These are phyloP conservation scores for Cepaea nemoralis DNA, from an alignment of 1,140 invertebrate genomes.

Conservation along the genomic window DNA sequence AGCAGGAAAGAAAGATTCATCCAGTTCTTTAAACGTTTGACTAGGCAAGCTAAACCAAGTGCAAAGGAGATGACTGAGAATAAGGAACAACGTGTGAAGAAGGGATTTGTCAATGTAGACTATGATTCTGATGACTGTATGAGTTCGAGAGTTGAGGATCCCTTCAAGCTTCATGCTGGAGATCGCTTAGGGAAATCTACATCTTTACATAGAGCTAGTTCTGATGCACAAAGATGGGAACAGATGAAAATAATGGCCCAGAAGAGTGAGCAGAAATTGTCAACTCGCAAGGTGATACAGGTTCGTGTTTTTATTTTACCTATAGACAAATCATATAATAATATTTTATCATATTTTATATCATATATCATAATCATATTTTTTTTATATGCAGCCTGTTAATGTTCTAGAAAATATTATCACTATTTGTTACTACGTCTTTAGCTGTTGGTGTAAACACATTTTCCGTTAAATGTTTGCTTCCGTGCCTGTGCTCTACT, in stretches of 20 bases:
- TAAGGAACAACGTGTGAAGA: background rate
- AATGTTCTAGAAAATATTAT: too few relatives aligned
- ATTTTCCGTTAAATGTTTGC: too few relatives aligned
- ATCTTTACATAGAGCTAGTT: background rate
- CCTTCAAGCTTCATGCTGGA: background rate
- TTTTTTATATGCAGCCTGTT: too few relatives aligned
- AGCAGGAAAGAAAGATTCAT: background rate
- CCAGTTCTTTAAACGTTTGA: too few relatives aligned
- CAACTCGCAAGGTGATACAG: background rate
- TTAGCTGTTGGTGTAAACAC: too few relatives aligned
- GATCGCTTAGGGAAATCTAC: conserved; percentile 30
- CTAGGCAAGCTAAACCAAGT: background rate
- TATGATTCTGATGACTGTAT: conserved; percentile 33
- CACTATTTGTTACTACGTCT: too few relatives aligned
- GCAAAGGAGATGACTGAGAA: background rate
- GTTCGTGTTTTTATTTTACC: background rate
- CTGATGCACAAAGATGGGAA: conserved; percentile 4
- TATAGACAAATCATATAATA: too few relatives aligned
- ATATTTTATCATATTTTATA: too few relatives aligned
- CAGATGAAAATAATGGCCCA: conserved; percentile 27
- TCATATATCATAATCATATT: too few relatives aligned
- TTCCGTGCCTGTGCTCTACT: too few relatives aligned
- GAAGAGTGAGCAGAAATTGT: background rate
- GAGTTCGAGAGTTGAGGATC: background rate
- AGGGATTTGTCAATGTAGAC: background rate